A percentile compares a stretch with the other conserved stretches of the same genome.
Conservation (phyloP, 2,113 vertebrate genomes). For the Alethe castanea region DNA sequence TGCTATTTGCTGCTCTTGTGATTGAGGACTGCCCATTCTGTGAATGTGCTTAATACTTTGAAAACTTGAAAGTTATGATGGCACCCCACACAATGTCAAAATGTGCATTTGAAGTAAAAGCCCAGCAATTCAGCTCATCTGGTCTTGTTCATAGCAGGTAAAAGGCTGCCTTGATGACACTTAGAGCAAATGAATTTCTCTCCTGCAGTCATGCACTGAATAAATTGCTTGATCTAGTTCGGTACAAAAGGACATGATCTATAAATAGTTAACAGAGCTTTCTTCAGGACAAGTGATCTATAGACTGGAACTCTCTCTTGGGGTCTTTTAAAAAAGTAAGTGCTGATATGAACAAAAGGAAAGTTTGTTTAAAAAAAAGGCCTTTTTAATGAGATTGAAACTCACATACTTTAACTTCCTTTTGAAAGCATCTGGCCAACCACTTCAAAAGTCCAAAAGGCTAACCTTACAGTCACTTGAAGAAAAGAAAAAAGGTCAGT, state of each 20-base stretch:
- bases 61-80: constrained; percentile 52
- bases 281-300: constrained; percentile 55
- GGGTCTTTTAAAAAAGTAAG: constrained; percentile 63
- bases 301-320: constrained; percentile 55
- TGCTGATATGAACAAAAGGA: constrained; percentile 63
- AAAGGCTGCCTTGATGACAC: constrained; percentile 65
- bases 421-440: constrained; percentile 55
- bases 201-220: constrained; percentile 60
- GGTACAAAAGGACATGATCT: constrained; percentile 58
- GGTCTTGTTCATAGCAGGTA: constrained; percentile 58
- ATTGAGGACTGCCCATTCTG: constrained; percentile 28
- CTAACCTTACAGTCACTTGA: constrained; percentile 22
- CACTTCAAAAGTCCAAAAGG: constrained; percentile 52
- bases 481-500: constrained; percentile 1
- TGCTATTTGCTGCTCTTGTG: constrained; percentile 4
- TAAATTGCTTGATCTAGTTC: constrained; percentile 61
- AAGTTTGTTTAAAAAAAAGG: constrained; percentile 49
- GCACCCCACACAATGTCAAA: constrained; percentile 35
- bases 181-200: constrained; percentile 63
- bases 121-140: constrained; percentile 45
- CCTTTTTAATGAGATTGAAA: constrained; percentile 64
- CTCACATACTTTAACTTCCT: constrained; percentile 43
- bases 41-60: constrained; percentile 47
- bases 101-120: constrained; percentile 57
- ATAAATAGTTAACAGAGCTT: constrained; percentile 68